phyloP scores from a whole-genome alignment of 2,797 vertebrate genomes.

The Manis crassicaudata region DNA sequence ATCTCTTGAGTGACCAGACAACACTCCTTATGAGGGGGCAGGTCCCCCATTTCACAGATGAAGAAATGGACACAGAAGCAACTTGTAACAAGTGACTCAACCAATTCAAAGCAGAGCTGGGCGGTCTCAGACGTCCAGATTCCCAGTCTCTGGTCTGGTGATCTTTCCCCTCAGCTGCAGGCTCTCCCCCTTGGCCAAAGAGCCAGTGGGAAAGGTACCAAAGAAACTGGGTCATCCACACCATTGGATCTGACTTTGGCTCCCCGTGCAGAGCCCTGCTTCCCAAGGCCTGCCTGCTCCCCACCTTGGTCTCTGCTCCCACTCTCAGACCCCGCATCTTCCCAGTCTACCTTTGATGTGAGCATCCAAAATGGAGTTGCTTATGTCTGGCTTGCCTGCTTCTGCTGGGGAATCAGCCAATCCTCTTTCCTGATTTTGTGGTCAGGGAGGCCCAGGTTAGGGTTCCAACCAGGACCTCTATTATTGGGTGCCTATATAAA shows the following conservation, averaged over 20 bases:
- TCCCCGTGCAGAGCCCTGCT: neutral
- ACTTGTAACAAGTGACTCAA: neutral
- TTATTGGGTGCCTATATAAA: too few species aligned
- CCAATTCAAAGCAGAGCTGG: neutral
- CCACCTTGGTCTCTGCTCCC: neutral
- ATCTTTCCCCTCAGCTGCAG: neutral
- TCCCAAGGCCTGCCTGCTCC: neutral
- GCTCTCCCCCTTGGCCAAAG: neutral
- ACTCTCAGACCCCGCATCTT: neutral
- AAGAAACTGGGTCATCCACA: neutral
- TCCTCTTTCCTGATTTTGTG: too few species aligned
- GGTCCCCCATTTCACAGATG: neutral
- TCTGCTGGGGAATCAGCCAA: too few species aligned
- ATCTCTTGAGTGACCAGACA: neutral
- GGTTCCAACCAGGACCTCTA: too few species aligned
- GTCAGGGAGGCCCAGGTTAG: too few species aligned
- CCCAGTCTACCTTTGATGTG: neutral
- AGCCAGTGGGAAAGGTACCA: neutral
- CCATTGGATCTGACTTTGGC: neutral
- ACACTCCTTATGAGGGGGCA: neutral
- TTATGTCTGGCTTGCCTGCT: too few species aligned
- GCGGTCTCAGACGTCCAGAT: neutral
- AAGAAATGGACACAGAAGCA: neutral
- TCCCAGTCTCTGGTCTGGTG: neutral
- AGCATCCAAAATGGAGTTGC: too few species aligned